Percentiles rank a stretch among this genome's conserved stretches.
These are phyloP conservation scores for Leucophora obtusa DNA, from an alignment of 2,888 invertebrate genomes.

Conservation along the genomic window DNA sequence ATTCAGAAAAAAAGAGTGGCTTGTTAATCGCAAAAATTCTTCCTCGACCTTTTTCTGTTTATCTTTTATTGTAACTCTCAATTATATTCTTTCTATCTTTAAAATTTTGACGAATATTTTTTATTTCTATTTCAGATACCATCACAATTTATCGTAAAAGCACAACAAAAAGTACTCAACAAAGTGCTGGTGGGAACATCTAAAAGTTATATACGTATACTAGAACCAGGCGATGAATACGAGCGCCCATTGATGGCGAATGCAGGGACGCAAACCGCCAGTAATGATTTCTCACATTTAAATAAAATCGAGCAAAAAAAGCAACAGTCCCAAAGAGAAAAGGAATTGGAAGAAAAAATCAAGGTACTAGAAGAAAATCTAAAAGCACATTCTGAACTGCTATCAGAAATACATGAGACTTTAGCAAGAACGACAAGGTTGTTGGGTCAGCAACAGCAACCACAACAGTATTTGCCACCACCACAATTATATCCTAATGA, in stretches of 20 bases:
- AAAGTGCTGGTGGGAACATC: too few species aligned
- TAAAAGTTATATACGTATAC: too few species aligned
- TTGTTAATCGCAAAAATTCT: too few species aligned
- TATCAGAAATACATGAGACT: conserved; percentile 69
- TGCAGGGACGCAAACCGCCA: conserved; percentile 73
- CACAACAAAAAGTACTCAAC: too few species aligned
- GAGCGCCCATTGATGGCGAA: conserved; percentile 68
- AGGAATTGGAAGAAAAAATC: conserved; percentile 68
- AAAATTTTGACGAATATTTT: too few species aligned
- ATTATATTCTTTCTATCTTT: too few species aligned
- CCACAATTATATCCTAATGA: background rate
- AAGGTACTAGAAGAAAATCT: too few species aligned
- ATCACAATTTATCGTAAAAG: too few species aligned
- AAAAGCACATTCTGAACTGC: conserved; percentile 70
- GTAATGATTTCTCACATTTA: conserved; percentile 68
- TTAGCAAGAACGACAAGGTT: conserved; percentile 41
- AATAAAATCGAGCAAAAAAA: conserved; percentile 56
- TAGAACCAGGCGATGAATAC: too few species aligned
- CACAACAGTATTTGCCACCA: conserved; percentile 1
- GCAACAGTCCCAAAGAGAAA: conserved; percentile 69
- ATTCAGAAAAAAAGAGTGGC: too few species aligned
- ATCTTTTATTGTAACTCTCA: too few species aligned
- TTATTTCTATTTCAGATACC: background rate
- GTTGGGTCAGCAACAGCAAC: conserved; percentile 30
- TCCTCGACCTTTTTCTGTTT: too few species aligned